These are phyloP conservation scores for Andrena hattorfiana DNA, from an alignment of 2,888 invertebrate genomes.

Conservation along the genomic window DNA sequence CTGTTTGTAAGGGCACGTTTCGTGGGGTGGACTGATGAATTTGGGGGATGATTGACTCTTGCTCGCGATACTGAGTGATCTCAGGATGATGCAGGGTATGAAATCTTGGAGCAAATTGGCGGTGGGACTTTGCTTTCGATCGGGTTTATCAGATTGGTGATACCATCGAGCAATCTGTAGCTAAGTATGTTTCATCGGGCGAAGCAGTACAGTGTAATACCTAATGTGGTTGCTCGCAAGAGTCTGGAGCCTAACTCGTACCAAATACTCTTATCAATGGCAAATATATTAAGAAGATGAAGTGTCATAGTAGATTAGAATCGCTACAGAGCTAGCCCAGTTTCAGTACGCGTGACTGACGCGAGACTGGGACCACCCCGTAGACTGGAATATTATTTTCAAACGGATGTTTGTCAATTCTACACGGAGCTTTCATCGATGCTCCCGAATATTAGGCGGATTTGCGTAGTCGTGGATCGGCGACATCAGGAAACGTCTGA, in stretches of 20 bases:
- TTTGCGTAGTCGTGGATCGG: slow-evolving; percentile 39
- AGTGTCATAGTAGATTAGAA: no score
- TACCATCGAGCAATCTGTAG: no score
- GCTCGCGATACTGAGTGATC: not conserved
- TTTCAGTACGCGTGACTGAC: no score
- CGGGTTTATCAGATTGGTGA: no score
- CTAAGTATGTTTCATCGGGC: no score
- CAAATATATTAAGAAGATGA: no score
- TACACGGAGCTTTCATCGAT: slow-evolving; percentile 3
- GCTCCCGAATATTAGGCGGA: slow-evolving; percentile 30
- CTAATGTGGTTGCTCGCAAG: no score
- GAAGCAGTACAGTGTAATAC: no score
- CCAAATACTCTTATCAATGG: no score
- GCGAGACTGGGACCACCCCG: not conserved
- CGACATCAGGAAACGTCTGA: slow-evolving; percentile 3
- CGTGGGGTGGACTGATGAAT: not conserved
- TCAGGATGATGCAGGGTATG: not conserved
- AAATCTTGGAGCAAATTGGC: not conserved
- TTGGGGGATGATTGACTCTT: not conserved
- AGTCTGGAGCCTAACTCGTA: no score
- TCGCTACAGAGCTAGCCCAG: no score
- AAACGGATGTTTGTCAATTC: not conserved
- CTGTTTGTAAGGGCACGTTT: not conserved
- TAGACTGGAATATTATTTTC: slow-evolving; percentile 24
- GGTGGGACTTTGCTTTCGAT: no score